Conservation (phyloP, 64 coral and sea anemone species). For the Trachythela sp. region DNA sequence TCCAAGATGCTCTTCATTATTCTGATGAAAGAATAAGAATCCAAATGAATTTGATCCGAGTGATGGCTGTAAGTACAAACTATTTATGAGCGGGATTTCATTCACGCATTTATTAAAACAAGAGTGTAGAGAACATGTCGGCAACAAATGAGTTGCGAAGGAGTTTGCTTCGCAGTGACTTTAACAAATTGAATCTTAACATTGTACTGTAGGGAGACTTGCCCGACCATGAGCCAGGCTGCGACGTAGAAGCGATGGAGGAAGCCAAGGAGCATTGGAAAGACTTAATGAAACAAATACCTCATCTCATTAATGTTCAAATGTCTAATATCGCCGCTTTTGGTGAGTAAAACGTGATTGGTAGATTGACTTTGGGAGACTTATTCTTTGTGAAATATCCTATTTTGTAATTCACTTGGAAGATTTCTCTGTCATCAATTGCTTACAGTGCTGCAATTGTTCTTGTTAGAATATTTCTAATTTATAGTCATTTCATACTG, state of each 20-base stretch:
- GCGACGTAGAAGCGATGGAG: slow-evolving; percentile 89
- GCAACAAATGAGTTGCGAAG: too few relatives aligned
- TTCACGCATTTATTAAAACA: too few relatives aligned
- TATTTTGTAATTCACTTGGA: too few relatives aligned
- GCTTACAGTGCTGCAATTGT: too few relatives aligned
- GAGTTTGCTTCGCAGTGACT: too few relatives aligned
- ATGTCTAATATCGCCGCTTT: slow-evolving; percentile 93
- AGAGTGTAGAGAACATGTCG: too few relatives aligned
- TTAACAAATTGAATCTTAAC: not conserved
- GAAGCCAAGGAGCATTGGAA: slow-evolving; percentile 97
- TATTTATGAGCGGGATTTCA: too few relatives aligned
- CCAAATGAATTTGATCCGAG: slow-evolving; percentile 86
- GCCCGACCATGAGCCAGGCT: slow-evolving; percentile 86
- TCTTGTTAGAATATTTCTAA: too few relatives aligned
- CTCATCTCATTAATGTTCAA: slow-evolving; percentile 73
- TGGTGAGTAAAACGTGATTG: slow-evolving; percentile 55
- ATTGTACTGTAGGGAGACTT: slow-evolving; percentile 58
- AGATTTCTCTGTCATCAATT: too few relatives aligned
- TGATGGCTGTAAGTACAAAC: slow-evolving; percentile 69
- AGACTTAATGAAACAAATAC: slow-evolving; percentile 46
- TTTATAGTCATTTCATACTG: too few relatives aligned
- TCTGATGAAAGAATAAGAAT: slow-evolving; percentile 87
- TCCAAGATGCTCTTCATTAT: slow-evolving; percentile 76
- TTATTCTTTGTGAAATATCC: too few relatives aligned
- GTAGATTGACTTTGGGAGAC: too few relatives aligned